Conservation (phyloP, 2,797 vertebrate species). For the Sebastes minor region DNA sequence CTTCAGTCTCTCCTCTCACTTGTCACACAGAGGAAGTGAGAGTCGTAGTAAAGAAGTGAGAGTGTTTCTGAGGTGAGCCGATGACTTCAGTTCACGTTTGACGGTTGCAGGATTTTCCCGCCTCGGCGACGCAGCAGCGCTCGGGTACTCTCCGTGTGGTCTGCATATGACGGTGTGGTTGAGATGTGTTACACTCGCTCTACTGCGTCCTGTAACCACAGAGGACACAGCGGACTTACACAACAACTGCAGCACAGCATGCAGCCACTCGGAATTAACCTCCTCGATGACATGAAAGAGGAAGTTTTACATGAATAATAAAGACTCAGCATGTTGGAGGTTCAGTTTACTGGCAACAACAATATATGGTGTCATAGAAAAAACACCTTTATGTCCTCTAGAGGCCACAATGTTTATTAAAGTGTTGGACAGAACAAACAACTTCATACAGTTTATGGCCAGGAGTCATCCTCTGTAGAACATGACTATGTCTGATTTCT, state of each 20-base stretch:
- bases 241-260: not conserved
- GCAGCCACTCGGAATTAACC: not conserved
- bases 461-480: not conserved
- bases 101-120: slow-evolving; percentile 49
- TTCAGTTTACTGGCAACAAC: not conserved
- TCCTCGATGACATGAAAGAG: not conserved
- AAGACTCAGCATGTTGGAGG: not conserved
- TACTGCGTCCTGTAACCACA: slow-evolving; percentile 3
- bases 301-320: not conserved
- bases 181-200: not conserved
- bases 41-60: slow-evolving; percentile 66
- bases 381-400: not conserved
- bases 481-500: not conserved
- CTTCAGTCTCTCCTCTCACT: not conserved
- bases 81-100: slow-evolving; percentile 45
- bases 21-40: slow-evolving; percentile 57
- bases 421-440: not conserved
- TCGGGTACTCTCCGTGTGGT: not conserved
- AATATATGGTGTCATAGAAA: not conserved
- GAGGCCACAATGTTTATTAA: not conserved
- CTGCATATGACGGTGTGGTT: slow-evolving; percentile 31
- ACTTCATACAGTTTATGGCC: not conserved
- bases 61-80: slow-evolving; percentile 39
- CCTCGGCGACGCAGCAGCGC: not conserved
- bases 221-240: not conserved